These are phyloP conservation scores for Brachionus rubens DNA, from an alignment of 1,140 invertebrate species.

Conservation along the genomic window DNA sequence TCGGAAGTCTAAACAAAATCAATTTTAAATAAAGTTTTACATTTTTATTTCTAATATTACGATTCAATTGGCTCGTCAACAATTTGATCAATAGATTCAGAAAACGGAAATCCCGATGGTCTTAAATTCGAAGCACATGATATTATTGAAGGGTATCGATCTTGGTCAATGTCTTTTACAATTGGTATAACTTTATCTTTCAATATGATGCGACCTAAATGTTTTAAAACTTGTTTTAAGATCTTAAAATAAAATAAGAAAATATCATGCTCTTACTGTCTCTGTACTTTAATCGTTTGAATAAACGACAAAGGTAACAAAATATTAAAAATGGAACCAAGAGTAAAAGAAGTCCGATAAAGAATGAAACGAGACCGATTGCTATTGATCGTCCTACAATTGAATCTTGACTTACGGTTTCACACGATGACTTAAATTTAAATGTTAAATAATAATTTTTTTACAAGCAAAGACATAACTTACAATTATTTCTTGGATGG, in stretches of 20 bases:
- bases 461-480: no score
- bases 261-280: no score
- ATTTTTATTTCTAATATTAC: no score
- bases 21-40: no score
- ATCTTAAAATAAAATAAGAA: no score
- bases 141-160: background rate
- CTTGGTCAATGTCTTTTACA: background rate
- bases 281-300: background rate
- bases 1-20: background rate
- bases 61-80: background rate
- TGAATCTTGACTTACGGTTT: background rate
- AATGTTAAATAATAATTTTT: background rate
- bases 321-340: background rate
- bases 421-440: background rate
- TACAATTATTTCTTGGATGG: background rate
- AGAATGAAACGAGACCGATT: background rate
- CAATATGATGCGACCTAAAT: background rate
- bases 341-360: background rate
- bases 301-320: background rate
- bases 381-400: background rate
- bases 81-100: background rate
- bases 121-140: background rate
- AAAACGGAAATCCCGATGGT: background rate
- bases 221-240: background rate
- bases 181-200: slow-evolving; percentile 21